phyloP scores from a whole-genome alignment of 2,113 vertebrate genomes.

The Heptranchias perlo region DNA sequence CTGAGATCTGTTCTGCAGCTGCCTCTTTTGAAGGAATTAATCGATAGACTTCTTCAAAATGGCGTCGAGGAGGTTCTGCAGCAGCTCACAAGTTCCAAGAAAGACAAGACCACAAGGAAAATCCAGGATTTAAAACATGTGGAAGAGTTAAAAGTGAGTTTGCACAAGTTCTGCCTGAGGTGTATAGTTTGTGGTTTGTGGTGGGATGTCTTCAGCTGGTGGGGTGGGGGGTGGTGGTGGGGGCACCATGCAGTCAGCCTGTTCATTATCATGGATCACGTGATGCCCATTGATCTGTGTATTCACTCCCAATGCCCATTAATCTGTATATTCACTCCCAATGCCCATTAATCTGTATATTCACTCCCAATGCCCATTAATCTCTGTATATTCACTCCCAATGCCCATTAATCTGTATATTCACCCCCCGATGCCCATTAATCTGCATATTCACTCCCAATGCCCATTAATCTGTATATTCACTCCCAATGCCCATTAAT shows the following conservation, averaged over 20 bases:
- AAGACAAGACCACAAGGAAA: slow-evolving; percentile 46
- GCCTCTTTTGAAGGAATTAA: slow-evolving; percentile 70
- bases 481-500: too few relatives aligned
- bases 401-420: not conserved
- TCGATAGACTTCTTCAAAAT: slow-evolving; percentile 60
- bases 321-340: too few relatives aligned
- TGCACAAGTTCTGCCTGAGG: not conserved
- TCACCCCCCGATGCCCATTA: not conserved
- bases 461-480: too few relatives aligned
- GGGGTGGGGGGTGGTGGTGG: too few relatives aligned
- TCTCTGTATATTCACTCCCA: not conserved
- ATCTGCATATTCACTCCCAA: too few relatives aligned
- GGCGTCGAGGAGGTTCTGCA: slow-evolving; percentile 63
- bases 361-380: not conserved
- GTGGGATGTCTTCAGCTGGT: not conserved
- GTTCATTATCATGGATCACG: not conserved
- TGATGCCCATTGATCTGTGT: not conserved
- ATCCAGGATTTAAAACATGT: slow-evolving; percentile 53
- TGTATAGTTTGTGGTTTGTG: not conserved
- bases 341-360: too few relatives aligned
- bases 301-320: not conserved
- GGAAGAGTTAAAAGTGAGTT: slow-evolving; percentile 51
- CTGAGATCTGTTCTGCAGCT: slow-evolving; percentile 55
- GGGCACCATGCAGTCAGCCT: not conserved
- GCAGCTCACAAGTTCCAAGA: slow-evolving; percentile 50